Evolutionary conservation across 1,140 invertebrate genomes (phyloP).

Genomic region (Drosophila saltans): DNA sequence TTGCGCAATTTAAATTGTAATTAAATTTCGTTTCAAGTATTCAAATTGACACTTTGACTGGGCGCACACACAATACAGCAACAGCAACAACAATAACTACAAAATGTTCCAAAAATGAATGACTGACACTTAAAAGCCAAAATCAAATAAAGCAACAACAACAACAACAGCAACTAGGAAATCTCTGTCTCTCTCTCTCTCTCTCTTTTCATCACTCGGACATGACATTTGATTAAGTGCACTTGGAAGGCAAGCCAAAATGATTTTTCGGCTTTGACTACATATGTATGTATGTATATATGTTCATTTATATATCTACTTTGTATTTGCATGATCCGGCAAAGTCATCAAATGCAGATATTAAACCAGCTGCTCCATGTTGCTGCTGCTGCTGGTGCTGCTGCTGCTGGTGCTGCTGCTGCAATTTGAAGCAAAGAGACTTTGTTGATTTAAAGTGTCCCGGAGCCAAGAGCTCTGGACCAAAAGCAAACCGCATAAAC

Average conservation of each 20-base stretch:
- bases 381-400: constrained; percentile 31
- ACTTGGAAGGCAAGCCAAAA: constrained; percentile 53
- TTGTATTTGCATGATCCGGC: too few relatives aligned
- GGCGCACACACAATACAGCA: constrained; percentile 26
- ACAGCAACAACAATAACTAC: neutral
- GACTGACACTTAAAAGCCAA: constrained; percentile 58
- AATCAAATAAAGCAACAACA: constrained; percentile 46
- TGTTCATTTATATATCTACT: neutral
- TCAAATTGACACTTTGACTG: constrained; percentile 46
- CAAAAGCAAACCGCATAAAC: constrained; percentile 42
- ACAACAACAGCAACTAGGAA: constrained; percentile 11
- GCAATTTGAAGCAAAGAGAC: constrained; percentile 52
- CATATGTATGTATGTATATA: constrained; percentile 6
- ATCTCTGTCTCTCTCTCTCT: constrained; percentile 1
- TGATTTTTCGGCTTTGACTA: constrained; percentile 37
- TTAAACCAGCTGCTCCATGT: constrained; percentile 52
- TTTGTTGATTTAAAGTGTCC: constrained; percentile 65
- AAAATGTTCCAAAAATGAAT: constrained; percentile 29
- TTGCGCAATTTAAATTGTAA: constrained; percentile 42
- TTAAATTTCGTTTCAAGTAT: constrained; percentile 52
- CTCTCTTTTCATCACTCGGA: neutral
- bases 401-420: constrained; percentile 18
- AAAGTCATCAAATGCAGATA: constrained; percentile 4
- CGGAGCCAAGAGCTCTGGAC: constrained; percentile 32
- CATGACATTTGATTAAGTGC: constrained; percentile 59